Evolutionary conservation across 2,797 vertebrate species (phyloP).

Genomic region (Valencia hispanica): DNA sequence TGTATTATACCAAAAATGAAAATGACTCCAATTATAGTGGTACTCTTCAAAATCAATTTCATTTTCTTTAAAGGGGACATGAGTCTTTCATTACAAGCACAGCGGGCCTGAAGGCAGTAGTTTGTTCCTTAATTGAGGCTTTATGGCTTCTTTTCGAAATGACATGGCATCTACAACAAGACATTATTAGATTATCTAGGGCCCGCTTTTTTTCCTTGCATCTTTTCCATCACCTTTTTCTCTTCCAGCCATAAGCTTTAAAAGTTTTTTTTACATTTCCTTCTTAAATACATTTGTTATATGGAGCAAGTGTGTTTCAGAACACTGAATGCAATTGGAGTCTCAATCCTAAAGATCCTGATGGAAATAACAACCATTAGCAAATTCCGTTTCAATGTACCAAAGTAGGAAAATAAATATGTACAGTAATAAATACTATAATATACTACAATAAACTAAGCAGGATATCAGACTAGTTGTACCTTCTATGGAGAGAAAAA

Average conservation of each 20-base stretch:
- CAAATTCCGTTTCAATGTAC: neutral
- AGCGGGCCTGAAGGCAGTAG: conserved; percentile 2
- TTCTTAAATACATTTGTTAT: neutral
- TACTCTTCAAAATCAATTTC: conserved; percentile 35
- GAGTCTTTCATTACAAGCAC: conserved; percentile 5
- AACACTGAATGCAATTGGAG: neutral
- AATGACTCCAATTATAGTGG: conserved; percentile 13
- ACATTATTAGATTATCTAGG: neutral
- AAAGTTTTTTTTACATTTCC: neutral
- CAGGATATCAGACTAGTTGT: too few species aligned
- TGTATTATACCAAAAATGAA: conserved; percentile 24
- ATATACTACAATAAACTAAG: too few species aligned
- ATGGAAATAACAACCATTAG: neutral
- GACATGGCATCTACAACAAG: neutral
- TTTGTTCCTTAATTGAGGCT: conserved; percentile 1
- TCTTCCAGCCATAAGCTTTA: neutral
- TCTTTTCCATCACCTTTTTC: neutral
- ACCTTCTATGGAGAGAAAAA: too few species aligned
- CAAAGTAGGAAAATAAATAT: neutral
- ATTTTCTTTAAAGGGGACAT: conserved; percentile 13
- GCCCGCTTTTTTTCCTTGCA: neutral
- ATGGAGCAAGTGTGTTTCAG: neutral
- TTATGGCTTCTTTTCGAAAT: conserved; percentile 3
- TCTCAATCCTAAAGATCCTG: neutral
- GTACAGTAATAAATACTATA: neutral